Conservation (phyloP, 1,140 invertebrate genomes). For the Hycleus phaleratus region DNA sequence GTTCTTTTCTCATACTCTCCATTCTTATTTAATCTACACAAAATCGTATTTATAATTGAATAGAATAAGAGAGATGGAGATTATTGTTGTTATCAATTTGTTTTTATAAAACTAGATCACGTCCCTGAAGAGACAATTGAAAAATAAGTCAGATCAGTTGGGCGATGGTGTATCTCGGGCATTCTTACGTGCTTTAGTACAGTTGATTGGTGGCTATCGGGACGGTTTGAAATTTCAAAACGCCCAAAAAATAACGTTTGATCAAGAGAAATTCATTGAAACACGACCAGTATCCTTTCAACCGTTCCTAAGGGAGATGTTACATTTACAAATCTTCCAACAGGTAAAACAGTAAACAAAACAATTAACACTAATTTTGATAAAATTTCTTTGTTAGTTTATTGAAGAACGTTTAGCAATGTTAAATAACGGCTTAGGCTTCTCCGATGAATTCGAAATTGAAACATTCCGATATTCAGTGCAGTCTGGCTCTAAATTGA, state of each 20-base stretch:
- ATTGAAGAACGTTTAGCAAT: slow-evolving; percentile 86
- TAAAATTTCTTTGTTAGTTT: slow-evolving; percentile 53
- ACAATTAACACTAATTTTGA: background rate
- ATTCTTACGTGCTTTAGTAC: slow-evolving; percentile 82
- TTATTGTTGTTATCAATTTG: slow-evolving; percentile 1
- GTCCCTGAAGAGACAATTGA: slow-evolving; percentile 62
- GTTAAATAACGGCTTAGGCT: slow-evolving; percentile 79
- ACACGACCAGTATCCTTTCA: slow-evolving; percentile 74
- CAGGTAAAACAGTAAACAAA: slow-evolving; percentile 58
- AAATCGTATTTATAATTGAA: too few relatives aligned
- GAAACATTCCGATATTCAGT: slow-evolving; percentile 81
- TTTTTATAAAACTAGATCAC: slow-evolving; percentile 45
- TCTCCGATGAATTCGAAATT: slow-evolving; percentile 91
- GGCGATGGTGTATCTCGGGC: slow-evolving; percentile 87
- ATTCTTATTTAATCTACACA: background rate
- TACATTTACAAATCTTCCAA: slow-evolving; percentile 90
- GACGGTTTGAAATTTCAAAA: slow-evolving; percentile 78
- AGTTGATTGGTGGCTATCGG: slow-evolving; percentile 87
- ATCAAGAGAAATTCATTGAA: slow-evolving; percentile 76
- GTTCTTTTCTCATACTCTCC: slow-evolving; percentile 13
- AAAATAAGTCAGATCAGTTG: slow-evolving; percentile 59
- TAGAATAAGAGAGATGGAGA: background rate
- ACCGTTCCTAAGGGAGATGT: slow-evolving; percentile 82
- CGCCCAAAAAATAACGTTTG: slow-evolving; percentile 78
- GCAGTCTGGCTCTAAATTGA: slow-evolving; percentile 67